Conservation (phyloP, 2,888 invertebrate genomes). For the Phragmatobia fuliginosa region DNA sequence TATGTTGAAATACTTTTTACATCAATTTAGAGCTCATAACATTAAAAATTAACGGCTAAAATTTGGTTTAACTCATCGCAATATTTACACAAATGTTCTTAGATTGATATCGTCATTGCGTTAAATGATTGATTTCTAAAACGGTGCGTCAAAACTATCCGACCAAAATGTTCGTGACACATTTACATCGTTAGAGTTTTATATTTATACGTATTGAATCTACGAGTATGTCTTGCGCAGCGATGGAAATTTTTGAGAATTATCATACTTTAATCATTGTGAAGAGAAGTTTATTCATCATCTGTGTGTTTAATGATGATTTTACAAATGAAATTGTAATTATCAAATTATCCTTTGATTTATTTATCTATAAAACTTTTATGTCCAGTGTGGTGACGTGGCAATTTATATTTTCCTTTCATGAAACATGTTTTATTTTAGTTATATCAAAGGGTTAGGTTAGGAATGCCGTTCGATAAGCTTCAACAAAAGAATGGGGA, state of each 20-base stretch:
- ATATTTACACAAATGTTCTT: background rate
- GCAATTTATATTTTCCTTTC: background rate
- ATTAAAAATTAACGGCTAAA: background rate
- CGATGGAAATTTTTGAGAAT: constrained; percentile 65
- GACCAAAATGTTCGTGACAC: constrained; percentile 58
- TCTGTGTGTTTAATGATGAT: constrained; percentile 55
- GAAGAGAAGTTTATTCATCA: constrained; percentile 63
- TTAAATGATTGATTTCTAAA: background rate
- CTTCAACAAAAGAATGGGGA: background rate
- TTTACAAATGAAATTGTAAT: background rate
- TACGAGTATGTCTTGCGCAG: constrained; percentile 64
- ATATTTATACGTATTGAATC: too few species aligned
- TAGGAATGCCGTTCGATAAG: background rate
- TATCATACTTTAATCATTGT: constrained; percentile 66
- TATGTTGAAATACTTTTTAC: background rate
- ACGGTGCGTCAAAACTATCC: background rate
- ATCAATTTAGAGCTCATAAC: background rate
- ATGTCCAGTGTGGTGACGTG: background rate
- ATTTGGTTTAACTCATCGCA: background rate
- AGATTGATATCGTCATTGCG: background rate
- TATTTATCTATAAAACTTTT: background rate
- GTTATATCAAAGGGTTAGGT: background rate
- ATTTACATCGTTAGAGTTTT: constrained; percentile 62
- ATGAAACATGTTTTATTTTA: background rate
- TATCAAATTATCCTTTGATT: background rate